phyloP scores from a whole-genome alignment of 2,888 invertebrate species.

The Apodemia mormo region DNA sequence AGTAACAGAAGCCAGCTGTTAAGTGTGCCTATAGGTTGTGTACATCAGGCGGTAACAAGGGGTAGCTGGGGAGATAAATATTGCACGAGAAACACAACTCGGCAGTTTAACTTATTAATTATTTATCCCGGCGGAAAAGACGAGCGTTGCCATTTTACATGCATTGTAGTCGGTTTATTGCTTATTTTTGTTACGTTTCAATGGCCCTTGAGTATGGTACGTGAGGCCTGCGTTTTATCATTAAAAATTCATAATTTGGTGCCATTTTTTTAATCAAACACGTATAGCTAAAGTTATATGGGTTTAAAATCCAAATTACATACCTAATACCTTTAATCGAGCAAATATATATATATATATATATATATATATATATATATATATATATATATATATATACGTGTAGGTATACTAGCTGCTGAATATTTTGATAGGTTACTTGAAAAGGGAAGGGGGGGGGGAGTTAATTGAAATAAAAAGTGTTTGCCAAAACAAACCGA shows the following conservation, averaged over 20 bases:
- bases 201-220: conserved; percentile 52
- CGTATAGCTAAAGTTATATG: no score
- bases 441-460: no score
- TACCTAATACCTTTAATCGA: no score
- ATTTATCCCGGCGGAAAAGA: conserved; percentile 70
- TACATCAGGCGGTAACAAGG: conserved; percentile 66
- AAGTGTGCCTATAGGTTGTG: conserved; percentile 9
- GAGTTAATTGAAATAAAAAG: no score
- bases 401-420: no score
- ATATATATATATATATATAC: no score
- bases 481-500: no score
- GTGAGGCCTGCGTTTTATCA: background rate
- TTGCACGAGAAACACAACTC: conserved; percentile 80
- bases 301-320: no score
- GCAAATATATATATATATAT: no score
- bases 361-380: no score
- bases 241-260: background rate
- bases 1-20: conserved; percentile 4
- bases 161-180: conserved; percentile 64
- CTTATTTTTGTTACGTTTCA: conserved; percentile 75
- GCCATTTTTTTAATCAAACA: background rate
- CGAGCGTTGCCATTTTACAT: conserved; percentile 67
- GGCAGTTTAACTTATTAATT: conserved; percentile 79
- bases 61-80: conserved; percentile 72
- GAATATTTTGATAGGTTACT: no score